Evolutionary conservation across 2,113 vertebrate species (phyloP), one percentile per base, ranked within the genome.

Genomic region (Centrocercus urophasianus): DNA sequence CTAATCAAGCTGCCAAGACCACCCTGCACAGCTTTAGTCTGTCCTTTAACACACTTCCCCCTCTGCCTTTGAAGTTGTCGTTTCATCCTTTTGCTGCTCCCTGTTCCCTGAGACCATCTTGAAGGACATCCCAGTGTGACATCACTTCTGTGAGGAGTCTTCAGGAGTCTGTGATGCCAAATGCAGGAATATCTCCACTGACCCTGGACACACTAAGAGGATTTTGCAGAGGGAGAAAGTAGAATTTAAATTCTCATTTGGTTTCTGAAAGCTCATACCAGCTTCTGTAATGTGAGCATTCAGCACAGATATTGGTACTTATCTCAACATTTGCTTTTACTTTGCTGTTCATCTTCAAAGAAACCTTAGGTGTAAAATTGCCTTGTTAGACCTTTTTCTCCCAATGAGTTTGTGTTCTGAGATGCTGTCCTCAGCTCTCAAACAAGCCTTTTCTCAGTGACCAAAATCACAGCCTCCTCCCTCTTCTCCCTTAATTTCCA

Each of bases 271-370:
- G 52, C 47, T 56, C 83, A 32, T 72, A 81, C 45, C 34, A 83
- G 71, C 43, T 93, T 90, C 83, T 88, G 59, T 73, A 42, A 0
- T 22, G 48, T 75, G 45, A 65, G 60, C 12, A 5, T 69, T 93
- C 82, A 94, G 83, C 89, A 80, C 73, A 86, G 50, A 78, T 66
- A 52, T 6, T 61, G 81, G 52, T 13, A 2, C 63, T 90, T 88
- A 80, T 63, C 52, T 76, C 77, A 86, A 75, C 57, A 38, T 80
- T 66, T 72, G 8, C 38, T 89, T 92, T 81, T 88, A 79, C 81
- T 93, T 92, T 92, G 50, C 83, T 89, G 52, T 77, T 96, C 60
- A 82, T 70, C 64, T 91, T 95, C 81, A 94, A 82, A 95, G 69
- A 88, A 89, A 89, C 50, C 61, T 89, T 65, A 80, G 75, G 47